Base-by-base conservation (phyloP, 2,888 invertebrate genomes). In the Chymomyza caudatula region DNA sequence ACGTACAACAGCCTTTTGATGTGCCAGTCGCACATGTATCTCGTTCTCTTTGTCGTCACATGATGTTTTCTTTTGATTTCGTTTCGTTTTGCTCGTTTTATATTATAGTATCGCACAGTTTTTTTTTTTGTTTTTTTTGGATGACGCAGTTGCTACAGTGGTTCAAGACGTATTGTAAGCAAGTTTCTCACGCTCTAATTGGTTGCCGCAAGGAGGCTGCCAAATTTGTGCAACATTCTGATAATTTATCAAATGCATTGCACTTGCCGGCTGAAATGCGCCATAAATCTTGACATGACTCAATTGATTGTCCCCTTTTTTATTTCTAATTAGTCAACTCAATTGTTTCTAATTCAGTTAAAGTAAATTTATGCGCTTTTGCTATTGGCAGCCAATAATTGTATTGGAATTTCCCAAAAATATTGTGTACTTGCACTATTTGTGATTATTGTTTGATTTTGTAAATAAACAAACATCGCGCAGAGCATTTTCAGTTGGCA, bases 91-190 rank as follows among this genome's bases (percentile, higher is more conserved):
- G 60, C 64, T 59, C 71, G 49, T 52, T 29, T 52, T 55, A 56
- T 63, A 37, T 37, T 13, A 4, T 37, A 37, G 8, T 37, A 11
- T 37, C 11, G 29, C 11, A 37, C 11, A 11, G 29, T 37, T 8
- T 37, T 55, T 42, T 62, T 54, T 71, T 72, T 69, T 72, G 69
- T 73, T 72, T 58, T 22, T 20, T 68, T 70, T 58, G 69, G 59
- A 67, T 82, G 84, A 82, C 85, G 85, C 57, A 70, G 25, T 59
- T 37, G 65, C 63, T 68, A 84, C 82, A 66, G 84, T 84, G 81
- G 77, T 67, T 62, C 77, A 66, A 72, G 68, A 68, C 25, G 4
- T 13, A 51, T 51, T 20, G 51, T 13, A 20, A 47, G 22, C 53
- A 15, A 22, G 22, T 47, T 67, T 68, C 76, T 67, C 76, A 83